These are phyloP conservation scores for Pelecanoides urinatrix DNA, from an alignment of 2,113 vertebrate genomes.

Conservation along the genomic window DNA sequence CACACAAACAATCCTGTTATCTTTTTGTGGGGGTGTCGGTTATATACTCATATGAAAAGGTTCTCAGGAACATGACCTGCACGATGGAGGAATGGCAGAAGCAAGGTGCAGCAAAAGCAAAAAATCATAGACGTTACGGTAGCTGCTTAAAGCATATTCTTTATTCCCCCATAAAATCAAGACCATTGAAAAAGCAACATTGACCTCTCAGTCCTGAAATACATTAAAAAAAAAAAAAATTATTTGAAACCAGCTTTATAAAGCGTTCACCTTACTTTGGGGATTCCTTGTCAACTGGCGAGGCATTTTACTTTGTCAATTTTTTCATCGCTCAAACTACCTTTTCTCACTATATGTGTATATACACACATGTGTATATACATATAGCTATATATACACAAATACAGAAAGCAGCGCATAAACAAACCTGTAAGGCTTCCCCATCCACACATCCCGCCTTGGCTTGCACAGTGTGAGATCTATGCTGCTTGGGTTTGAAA, in stretches of 20 bases:
- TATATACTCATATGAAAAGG: not conserved
- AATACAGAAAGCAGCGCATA: not conserved
- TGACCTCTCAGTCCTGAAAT: not conserved
- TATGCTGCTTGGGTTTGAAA: not conserved
- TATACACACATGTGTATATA: not conserved
- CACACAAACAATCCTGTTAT: not conserved
- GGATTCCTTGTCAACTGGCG: not conserved
- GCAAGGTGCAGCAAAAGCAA: not conserved
- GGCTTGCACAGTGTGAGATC: not conserved
- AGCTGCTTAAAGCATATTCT: not conserved
- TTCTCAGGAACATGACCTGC: not conserved
- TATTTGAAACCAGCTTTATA: not conserved
- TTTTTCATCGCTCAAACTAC: not conserved
- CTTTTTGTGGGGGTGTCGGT: not conserved
- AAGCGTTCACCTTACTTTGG: not conserved
- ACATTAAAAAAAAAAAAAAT: not conserved
- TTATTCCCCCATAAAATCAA: not conserved
- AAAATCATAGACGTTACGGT: not conserved
- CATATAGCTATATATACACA: accelerated
- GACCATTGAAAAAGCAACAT: not conserved
- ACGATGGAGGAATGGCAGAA: accelerated
- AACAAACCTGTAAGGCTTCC: not conserved
- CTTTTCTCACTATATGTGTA: not conserved
- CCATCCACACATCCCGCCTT: not conserved
- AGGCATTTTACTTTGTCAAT: not conserved